phyloP scores from a whole-genome alignment of 2,797 vertebrate genomes.

The Coranthus polyacanthus region DNA sequence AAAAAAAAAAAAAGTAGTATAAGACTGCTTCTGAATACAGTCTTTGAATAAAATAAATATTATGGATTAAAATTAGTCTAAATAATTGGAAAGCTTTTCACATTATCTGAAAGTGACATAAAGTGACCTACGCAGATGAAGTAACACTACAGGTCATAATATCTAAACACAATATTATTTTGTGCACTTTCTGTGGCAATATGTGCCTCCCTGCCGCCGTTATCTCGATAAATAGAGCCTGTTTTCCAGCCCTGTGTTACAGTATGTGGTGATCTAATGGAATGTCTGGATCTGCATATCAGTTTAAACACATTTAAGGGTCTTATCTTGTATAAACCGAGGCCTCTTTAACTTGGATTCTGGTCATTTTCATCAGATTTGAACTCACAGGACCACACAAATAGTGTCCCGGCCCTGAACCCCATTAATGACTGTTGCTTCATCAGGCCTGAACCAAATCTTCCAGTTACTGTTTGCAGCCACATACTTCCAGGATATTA shows the following conservation, averaged over 20 bases:
- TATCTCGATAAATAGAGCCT: slow-evolving; percentile 55
- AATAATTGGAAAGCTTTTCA: neutral
- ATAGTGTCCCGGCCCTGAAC: slow-evolving; percentile 43
- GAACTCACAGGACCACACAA: slow-evolving; percentile 71
- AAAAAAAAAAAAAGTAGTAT: no score
- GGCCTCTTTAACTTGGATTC: slow-evolving; percentile 55
- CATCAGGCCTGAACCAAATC: slow-evolving; percentile 7
- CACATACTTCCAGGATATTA: neutral
- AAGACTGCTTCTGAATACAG: no score
- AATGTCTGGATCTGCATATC: slow-evolving; percentile 70
- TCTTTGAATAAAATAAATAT: no score
- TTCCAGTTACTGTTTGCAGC: neutral
- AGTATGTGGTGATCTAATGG: slow-evolving; percentile 64
- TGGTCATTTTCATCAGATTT: slow-evolving; percentile 66
- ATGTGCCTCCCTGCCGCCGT: slow-evolving; percentile 7
- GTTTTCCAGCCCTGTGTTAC: slow-evolving; percentile 49
- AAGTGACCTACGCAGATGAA: neutral
- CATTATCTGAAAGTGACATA: neutral
- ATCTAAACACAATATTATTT: slow-evolving; percentile 20
- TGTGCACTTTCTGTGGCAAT: neutral
- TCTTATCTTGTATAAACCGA: slow-evolving; percentile 76
- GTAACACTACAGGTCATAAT: no score
- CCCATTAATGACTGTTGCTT: slow-evolving; percentile 32
- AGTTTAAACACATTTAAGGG: slow-evolving; percentile 67
- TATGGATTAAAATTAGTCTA: neutral